Evolutionary conservation across 2,797 vertebrate species (phyloP), one percentile per base, ranked within the genome.

Genomic region (Natrix natrix): DNA sequence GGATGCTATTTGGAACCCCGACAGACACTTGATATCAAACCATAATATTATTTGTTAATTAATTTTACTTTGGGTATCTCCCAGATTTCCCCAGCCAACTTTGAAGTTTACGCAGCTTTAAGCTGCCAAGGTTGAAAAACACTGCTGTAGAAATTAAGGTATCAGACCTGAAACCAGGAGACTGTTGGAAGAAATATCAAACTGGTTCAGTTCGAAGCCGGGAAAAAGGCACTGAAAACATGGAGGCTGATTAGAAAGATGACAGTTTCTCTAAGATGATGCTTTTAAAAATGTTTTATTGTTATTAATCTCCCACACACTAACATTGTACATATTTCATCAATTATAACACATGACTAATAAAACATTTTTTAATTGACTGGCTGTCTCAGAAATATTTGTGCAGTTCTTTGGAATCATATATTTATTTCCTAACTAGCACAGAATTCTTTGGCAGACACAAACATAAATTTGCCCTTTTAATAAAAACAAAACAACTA

Each of bases 401-500:
- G 54, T n/a, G 56, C 6, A 56, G 26, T 28, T 55, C 28, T 56
- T 87, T 78, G 74, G 74, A 56, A 37, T 69, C 55, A 52, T 63
- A 48, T 22, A 26, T 8, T 57, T 1, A 12, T 24, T 88, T 48
- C 63, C n/a, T n/a, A 92, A 52, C 43, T 1, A 12, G 26, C 59
- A 54, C 48, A 43, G 26, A 28, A 91, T 94, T 94, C 1, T 60
- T 57, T 16, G 20, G 89, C 93, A 92, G 94, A 93, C 90, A 93
- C 7, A 63, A 56, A 91, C 48, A 16, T 4, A 93, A 94, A 24
- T 11, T 5, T 61, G 13, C 37, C 91, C 88, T 96, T 91, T 94
- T 92, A 59, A 90, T 94, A 91, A 93, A 96, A 97, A 95, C 90
- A 94, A 96, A 97, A 94, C 90, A 93, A 94, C 93, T 92, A 6